Evolutionary conservation across 2,888 invertebrate species (phyloP).

Genomic region (Sepioteuthis lessoniana): DNA sequence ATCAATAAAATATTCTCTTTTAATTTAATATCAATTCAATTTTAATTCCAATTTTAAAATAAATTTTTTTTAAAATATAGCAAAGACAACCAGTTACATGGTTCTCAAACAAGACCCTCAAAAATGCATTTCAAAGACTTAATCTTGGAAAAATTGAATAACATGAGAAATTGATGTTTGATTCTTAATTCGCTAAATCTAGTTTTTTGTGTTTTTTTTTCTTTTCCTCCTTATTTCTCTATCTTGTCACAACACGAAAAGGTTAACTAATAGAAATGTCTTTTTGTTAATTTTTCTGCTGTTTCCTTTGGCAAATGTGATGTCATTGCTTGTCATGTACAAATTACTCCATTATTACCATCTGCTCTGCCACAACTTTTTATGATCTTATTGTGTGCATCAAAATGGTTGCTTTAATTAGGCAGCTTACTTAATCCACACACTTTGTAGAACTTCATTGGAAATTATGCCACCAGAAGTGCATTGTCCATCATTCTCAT

Average conservation of each 20-base stretch:
- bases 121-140: neutral
- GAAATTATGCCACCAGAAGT: neutral
- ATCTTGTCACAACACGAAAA: neutral
- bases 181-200: neutral
- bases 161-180: neutral
- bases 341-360: neutral
- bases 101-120: neutral
- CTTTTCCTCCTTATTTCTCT: neutral
- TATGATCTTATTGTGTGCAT: neutral
- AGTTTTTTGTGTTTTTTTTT: neutral
- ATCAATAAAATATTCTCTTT: neutral
- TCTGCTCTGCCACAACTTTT: neutral
- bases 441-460: neutral
- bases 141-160: conserved; percentile 23
- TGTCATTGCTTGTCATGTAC: neutral
- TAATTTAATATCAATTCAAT: neutral
- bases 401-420: neutral
- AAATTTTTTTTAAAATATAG: neutral
- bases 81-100: neutral
- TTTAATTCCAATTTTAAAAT: neutral
- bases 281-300: neutral
- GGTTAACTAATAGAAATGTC: neutral
- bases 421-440: neutral
- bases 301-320: neutral
- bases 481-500: neutral